Evolutionary conservation across 2,113 vertebrate genomes (phyloP).

Genomic region (Anarrhichthys ocellatus): DNA sequence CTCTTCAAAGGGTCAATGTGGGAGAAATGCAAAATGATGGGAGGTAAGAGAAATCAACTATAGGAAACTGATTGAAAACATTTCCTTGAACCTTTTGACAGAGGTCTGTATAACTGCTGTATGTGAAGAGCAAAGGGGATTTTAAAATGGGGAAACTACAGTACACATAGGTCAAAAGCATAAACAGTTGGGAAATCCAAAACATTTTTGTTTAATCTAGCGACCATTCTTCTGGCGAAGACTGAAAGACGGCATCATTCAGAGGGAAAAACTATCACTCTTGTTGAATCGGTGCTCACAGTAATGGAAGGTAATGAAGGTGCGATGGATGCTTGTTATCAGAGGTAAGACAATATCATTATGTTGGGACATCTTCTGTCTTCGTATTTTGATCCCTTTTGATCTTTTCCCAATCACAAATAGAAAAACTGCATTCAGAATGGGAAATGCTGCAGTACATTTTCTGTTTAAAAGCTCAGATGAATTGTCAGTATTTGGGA

Average conservation of each 20-base stretch:
- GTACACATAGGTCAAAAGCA: conserved; percentile 42
- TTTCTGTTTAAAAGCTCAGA: background rate
- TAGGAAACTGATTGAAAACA: conserved; percentile 51
- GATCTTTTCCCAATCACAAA: background rate
- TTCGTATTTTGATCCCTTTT: background rate
- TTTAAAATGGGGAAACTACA: conserved; percentile 49
- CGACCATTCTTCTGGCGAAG: background rate
- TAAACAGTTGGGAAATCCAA: conserved; percentile 35
- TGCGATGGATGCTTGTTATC: conserved; percentile 1
- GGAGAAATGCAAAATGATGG: conserved; percentile 41
- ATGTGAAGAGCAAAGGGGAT: conserved; percentile 34
- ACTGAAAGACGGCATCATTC: background rate
- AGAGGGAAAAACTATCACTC: conserved; percentile 2
- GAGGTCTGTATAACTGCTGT: conserved; percentile 23
- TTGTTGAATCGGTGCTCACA: conserved; percentile 7
- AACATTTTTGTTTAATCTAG: conserved; percentile 46
- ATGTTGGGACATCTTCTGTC: background rate
- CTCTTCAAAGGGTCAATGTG: conserved; percentile 61
- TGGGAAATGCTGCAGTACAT: background rate
- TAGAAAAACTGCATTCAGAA: background rate
- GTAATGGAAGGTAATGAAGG: background rate
- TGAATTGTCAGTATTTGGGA: background rate
- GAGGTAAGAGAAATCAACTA: conserved; percentile 43
- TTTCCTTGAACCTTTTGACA: conserved; percentile 57
- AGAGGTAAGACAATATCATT: conserved; percentile 54